These are phyloP conservation scores for Psittacara wagleri DNA, from an alignment of 2,113 vertebrate species.

Conservation along the genomic window DNA sequence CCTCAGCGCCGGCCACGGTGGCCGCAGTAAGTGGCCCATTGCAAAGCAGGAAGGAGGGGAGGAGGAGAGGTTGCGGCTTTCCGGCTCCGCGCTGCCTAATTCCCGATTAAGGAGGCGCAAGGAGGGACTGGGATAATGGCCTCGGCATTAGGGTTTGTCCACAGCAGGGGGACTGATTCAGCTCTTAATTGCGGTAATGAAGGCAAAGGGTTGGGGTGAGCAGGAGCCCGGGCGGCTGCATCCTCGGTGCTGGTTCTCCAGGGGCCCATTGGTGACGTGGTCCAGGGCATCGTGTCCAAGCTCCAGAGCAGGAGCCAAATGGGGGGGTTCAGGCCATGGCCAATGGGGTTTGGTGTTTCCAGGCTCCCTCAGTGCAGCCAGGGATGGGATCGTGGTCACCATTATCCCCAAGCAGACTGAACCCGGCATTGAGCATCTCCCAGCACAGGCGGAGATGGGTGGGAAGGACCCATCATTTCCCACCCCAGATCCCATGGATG, in stretches of 20 bases:
- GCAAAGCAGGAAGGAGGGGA: neutral
- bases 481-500: neutral
- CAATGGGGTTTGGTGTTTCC: rapidly evolving
- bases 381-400: rapidly evolving
- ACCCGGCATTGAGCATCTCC: rapidly evolving
- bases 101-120: neutral
- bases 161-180: neutral
- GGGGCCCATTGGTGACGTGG: rapidly evolving
- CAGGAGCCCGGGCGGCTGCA: neutral
- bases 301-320: neutral
- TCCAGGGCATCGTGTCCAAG: neutral
- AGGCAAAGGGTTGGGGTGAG: neutral
- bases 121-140: neutral
- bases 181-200: neutral
- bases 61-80: neutral
- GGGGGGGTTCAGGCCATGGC: neutral
- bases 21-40: neutral
- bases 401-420: rapidly evolving
- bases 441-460: rapidly evolving
- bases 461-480: neutral
- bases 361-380: rapidly evolving
- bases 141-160: neutral
- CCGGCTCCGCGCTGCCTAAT: neutral
- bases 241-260: rapidly evolving
- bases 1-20: rapidly evolving